Base-by-base conservation (phyloP, 2,113 vertebrate species). In the Aleadryas rufinucha region DNA sequence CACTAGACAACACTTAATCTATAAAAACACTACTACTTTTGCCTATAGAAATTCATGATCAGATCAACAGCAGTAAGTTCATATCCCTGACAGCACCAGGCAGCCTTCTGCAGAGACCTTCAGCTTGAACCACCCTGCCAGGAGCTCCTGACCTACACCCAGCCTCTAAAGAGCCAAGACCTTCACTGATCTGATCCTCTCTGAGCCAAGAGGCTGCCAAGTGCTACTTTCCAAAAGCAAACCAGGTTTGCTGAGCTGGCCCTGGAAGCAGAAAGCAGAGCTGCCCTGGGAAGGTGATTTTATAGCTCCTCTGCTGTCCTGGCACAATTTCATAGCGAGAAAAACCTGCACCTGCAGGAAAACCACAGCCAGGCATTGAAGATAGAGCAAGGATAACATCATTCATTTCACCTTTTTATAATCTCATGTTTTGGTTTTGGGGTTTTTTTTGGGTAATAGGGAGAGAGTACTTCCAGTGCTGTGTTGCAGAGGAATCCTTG, bases 351-450 rank as follows among this genome's bases (percentile, higher is more conserved):
- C 49, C 63, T 30, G 45, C 30, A 84, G 45, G 56, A 64, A 78
- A 84, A 47, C 22, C 19, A 11, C 35, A 60, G 39, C 52, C 52
- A 66, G 52, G 60, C 42, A 56, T 0, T 52, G 44, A 44, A 45
- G 54, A 28, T 2, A 70, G 65, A 69, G 42, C 35, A 60, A 54
- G 39, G 50, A 26, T 8, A 60, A 0, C 8, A 45, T 4, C 16
- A 49, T 7, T 11, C 28, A 21, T 35, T 39, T 26, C 9, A 49
- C 10, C 47, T 45, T 44, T 52, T 49, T 10, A 37, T 31, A 60
- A 4, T 30, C 23, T 16, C 2, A 1, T 5, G 7, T 3, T 74
- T 39, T n/a, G 16, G 30, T 5, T 24, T 42, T 27, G 11, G 39
- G 16, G 10, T 4, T 1, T 6, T 5, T 66, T 81, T 50, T 21